phyloP scores from a whole-genome alignment of 2,797 vertebrate genomes.

The Martes flavigula region DNA sequence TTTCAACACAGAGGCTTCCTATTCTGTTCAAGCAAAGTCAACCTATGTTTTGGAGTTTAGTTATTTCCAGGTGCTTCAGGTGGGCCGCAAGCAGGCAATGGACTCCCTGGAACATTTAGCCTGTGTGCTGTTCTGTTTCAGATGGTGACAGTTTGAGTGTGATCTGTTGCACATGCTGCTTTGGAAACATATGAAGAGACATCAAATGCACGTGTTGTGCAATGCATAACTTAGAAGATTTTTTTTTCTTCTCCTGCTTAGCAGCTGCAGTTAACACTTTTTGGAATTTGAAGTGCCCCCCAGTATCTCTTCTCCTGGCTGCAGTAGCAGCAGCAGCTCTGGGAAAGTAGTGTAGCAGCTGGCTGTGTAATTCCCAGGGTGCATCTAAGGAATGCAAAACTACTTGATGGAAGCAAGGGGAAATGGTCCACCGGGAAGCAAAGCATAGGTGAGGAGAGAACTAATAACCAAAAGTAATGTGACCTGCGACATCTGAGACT shows the following conservation, averaged over 20 bases:
- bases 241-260: background rate
- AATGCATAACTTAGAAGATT: background rate
- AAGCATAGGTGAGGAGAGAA: background rate
- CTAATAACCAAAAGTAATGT: background rate
- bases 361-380: background rate
- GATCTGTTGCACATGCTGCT: slow-evolving; percentile 45
- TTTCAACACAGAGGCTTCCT: slow-evolving; percentile 7
- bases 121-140: slow-evolving; percentile 13
- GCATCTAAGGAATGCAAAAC: background rate
- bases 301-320: background rate
- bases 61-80: slow-evolving; percentile 47
- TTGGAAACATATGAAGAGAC: slow-evolving; percentile 56
- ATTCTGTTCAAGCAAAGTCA: background rate
- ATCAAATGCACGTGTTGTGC: slow-evolving; percentile 10
- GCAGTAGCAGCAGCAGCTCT: background rate
- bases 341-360: background rate
- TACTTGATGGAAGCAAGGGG: background rate
- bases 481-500: background rate
- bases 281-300: background rate
- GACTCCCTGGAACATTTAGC: background rate
- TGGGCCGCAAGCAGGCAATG: background rate
- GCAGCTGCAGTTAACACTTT: slow-evolving; percentile 49
- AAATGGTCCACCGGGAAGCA: background rate
- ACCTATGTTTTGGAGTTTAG: background rate
- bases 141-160: slow-evolving; percentile 55